Evolutionary conservation across 2,797 vertebrate genomes (phyloP).

Genomic region (Morelia viridis): DNA sequence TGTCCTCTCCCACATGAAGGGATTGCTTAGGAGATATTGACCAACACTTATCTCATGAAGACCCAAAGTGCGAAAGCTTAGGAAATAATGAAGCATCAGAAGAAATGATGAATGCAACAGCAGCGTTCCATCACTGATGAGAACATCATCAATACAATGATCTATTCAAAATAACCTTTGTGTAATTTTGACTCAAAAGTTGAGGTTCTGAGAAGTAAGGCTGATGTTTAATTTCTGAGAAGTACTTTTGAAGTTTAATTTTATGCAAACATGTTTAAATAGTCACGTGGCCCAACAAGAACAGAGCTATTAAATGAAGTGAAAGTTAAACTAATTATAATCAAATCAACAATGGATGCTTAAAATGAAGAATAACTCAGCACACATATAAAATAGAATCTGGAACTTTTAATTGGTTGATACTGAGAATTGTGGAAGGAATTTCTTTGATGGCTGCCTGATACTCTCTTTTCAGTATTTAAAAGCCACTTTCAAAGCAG

Average conservation of each 20-base stretch:
- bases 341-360: constrained; percentile 40
- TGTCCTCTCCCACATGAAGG: not conserved
- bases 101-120: not conserved
- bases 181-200: not conserved
- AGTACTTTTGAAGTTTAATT: not conserved
- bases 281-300: constrained; percentile 35
- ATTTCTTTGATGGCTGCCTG: constrained; percentile 51
- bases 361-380: constrained; percentile 54
- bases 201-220: no score
- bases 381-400: constrained; percentile 57
- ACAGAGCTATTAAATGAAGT: constrained; percentile 13
- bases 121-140: not conserved
- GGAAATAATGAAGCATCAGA: not conserved
- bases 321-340: constrained; percentile 17
- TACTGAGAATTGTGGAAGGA: constrained; percentile 46
- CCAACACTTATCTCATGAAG: not conserved
- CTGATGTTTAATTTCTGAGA: no score
- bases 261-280: constrained; percentile 31
- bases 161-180: not conserved
- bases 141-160: no score
- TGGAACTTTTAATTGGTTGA: constrained; percentile 72
- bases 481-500: constrained; percentile 66
- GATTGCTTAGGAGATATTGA: not conserved
- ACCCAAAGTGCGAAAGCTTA: not conserved
- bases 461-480: constrained; percentile 55